These are phyloP conservation scores for Mesoclemmys tuberculata DNA, from an alignment of 2,113 vertebrate genomes.

Conservation along the genomic window DNA sequence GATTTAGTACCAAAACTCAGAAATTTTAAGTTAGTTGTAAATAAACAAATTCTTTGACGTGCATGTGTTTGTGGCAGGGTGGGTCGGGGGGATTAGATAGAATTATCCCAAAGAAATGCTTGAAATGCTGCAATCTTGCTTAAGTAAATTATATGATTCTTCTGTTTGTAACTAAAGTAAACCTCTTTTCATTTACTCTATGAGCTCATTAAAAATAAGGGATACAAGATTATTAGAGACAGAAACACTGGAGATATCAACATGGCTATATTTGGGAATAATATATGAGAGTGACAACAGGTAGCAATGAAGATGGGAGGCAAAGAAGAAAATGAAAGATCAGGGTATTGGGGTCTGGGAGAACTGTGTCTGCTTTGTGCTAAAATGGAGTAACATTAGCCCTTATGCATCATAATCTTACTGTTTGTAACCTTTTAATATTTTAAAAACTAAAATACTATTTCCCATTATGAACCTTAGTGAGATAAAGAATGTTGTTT, in stretches of 20 bases:
- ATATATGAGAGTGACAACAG: neutral
- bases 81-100: neutral
- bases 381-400: neutral
- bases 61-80: neutral
- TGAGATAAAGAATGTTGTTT: conserved; percentile 38
- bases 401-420: conserved; percentile 32
- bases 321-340: neutral
- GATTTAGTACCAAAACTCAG: conserved; percentile 3
- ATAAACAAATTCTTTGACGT: neutral
- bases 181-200: neutral
- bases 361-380: neutral
- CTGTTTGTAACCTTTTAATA: conserved; percentile 52
- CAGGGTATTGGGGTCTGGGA: neutral
- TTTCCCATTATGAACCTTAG: conserved; percentile 52
- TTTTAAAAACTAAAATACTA: conserved; percentile 57
- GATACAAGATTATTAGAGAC: neutral
- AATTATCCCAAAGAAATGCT: fast-evolving
- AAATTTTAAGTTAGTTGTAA: neutral
- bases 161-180: neutral
- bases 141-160: neutral
- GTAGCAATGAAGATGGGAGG: neutral
- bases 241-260: neutral
- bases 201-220: neutral
- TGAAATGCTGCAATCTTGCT: neutral
- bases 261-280: neutral